phyloP scores from a whole-genome alignment of 2,888 invertebrate species.

The Oscheius myriophilus region DNA sequence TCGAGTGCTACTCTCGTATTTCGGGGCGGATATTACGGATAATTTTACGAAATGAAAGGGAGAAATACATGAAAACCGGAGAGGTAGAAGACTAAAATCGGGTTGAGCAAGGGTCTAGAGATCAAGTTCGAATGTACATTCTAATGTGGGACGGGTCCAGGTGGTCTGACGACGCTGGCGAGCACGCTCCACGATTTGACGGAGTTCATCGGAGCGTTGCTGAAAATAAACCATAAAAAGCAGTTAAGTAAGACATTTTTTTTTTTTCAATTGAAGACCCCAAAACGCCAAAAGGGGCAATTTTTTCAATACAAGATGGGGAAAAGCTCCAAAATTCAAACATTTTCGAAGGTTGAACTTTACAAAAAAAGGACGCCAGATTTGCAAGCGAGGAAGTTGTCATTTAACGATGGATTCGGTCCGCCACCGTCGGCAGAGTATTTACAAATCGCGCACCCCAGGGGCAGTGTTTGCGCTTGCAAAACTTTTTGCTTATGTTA shows the following conservation, averaged over 20 bases:
- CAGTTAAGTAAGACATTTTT: background rate
- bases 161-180: slow-evolving; percentile 39
- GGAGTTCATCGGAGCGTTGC: slow-evolving; percentile 52
- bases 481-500: no score
- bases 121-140: slow-evolving; percentile 52
- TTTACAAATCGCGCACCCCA: no score
- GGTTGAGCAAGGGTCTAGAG: slow-evolving; percentile 30
- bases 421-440: no score
- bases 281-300: no score
- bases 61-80: background rate
- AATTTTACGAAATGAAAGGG: slow-evolving; percentile 3
- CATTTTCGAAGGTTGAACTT: no score
- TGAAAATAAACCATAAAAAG: slow-evolving; percentile 17
- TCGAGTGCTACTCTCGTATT: background rate
- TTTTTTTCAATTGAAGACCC: background rate
- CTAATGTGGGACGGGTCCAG: slow-evolving; percentile 43
- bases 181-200: slow-evolving; percentile 47
- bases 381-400: no score
- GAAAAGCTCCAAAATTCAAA: no score
- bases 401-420: no score
- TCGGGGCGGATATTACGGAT: slow-evolving; percentile 8
- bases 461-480: no score
- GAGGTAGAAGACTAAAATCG: background rate
- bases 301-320: no score
- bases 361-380: no score